Evolutionary conservation across 1,140 invertebrate species (phyloP).

Genomic region (Zaprionus inermis): DNA sequence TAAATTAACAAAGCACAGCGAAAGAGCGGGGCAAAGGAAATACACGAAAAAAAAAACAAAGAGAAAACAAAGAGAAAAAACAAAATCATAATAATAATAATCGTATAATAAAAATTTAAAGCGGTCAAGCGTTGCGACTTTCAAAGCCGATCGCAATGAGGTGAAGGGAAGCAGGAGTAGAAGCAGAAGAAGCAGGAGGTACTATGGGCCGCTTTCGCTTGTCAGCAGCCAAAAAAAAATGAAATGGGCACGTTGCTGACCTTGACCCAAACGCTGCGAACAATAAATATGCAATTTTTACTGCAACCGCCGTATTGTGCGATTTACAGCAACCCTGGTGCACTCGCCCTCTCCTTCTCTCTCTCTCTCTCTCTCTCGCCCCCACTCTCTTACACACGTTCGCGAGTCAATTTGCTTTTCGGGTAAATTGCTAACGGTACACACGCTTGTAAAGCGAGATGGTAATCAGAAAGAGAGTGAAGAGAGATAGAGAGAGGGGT

Average conservation of each 20-base stretch:
- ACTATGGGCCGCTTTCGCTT: conserved; percentile 40
- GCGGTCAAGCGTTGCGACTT: conserved; percentile 49
- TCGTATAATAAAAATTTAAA: conserved; percentile 46
- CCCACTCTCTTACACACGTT: not conserved
- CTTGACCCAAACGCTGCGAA: conserved; percentile 59
- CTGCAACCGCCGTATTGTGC: not conserved
- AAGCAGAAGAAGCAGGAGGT: not conserved
- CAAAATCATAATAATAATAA: conserved; percentile 47
- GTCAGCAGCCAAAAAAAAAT: conserved; percentile 54
- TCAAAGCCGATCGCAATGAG: conserved; percentile 28
- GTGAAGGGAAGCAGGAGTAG: not conserved
- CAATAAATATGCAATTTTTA: conserved; percentile 78
- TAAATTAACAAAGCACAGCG: conserved; percentile 32
- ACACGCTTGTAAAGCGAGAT: conserved; percentile 28
- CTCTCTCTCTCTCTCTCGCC: not conserved
- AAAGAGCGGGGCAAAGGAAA: not conserved
- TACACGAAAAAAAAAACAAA: conserved; percentile 13
- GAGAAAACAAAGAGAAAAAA: conserved; percentile 59
- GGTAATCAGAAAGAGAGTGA: conserved; percentile 7
- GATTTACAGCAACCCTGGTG: no score
- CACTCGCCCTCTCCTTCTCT: no score
- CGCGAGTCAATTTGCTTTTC: conserved; percentile 66
- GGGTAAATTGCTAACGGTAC: conserved; percentile 78
- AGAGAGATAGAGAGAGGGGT: conserved; percentile 6
- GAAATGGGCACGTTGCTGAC: conserved; percentile 77